These are phyloP conservation scores for Trinectes maculatus DNA, from an alignment of 2,113 vertebrate species.

Conservation along the genomic window DNA sequence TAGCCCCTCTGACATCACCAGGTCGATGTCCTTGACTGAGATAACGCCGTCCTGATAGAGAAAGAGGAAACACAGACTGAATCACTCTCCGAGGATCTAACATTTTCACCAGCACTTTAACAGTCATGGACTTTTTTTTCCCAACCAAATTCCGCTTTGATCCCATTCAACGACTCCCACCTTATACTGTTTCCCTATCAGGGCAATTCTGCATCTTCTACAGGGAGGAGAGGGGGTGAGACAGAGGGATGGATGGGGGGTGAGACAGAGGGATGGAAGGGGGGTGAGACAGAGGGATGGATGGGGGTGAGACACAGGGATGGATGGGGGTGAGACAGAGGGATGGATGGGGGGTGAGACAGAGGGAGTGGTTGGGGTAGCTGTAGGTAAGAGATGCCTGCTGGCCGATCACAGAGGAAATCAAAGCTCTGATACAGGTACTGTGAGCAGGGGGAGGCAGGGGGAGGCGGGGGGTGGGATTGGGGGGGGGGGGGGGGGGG, in stretches of 20 bases:
- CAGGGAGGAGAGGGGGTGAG: conserved; percentile 32
- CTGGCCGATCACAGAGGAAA: conserved; percentile 71
- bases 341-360: conserved; percentile 21
- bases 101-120: background rate
- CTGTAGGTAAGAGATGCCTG: conserved; percentile 74
- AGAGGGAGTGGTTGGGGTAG: conserved; percentile 62
- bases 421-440: conserved; percentile 76
- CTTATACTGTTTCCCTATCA: conserved; percentile 73
- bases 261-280: conserved; percentile 30
- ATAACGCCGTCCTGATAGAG: conserved; percentile 89
- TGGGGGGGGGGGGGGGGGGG: conserved; percentile 45
- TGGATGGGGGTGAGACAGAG: no score
- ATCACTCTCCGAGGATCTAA: background rate
- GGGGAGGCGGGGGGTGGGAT: no score
- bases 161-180: conserved; percentile 50
- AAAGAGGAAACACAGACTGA: background rate
- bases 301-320: no score
- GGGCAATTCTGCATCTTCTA: conserved; percentile 58
- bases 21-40: conserved; percentile 92
- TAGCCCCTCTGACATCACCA: conserved; percentile 96
- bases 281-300: no score
- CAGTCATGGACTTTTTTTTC: conserved; percentile 31
- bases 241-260: conserved; percentile 33
- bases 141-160: conserved; percentile 42
- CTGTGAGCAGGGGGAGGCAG: conserved; percentile 42